Evolutionary conservation across 2,113 vertebrate genomes (phyloP), one percentile per base, ranked within the genome.

Genomic region (Poecile atricapillus): DNA sequence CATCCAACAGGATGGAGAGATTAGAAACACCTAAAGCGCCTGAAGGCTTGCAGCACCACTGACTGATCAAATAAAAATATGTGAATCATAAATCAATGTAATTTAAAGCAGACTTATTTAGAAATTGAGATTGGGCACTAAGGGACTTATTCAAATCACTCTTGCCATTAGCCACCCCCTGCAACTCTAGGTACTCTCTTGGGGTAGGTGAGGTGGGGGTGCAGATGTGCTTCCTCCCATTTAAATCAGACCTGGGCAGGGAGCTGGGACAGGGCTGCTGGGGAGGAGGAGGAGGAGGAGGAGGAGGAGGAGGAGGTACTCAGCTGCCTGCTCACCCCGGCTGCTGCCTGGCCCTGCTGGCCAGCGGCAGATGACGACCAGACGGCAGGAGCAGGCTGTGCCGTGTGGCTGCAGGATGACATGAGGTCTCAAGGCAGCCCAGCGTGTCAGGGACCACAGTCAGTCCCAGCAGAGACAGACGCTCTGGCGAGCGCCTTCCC

Each of bases 71-170:
- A 93, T 96, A 95, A 93, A 97, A 94, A 93, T 68, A 90, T 19
- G 16, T 94, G 90, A 95, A 92, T 94, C 92, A 95, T 93, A 95
- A 94, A 96, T 94, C 87, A 94, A 37, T 64, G 82, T 92, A 94
- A 94, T 93, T 96, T 96, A 95, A 96, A 95, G 77, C 79, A 96
- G 92, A 88, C 90, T 92, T 94, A 87, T 94, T 94, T 95, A 89
- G 91, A 94, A 94, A 84, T 67, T 55, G 79, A 91, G 89, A 65
- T 50, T 2, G 30, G 73, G 80, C 74, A 78, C 59, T 76, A 50
- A 77, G 78, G 68, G 82, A 65, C 63, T 92, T 85, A 69, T 4
- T 50, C 52, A 55, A 79, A 80, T 83, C 47, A 21, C 44, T 77
- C 39, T 50, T 46, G 68, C 63, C 55, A 28, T 46, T 43, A 62